These are phyloP conservation scores for Pachyuromys duprasi DNA, from an alignment of 2,797 vertebrate species.

Conservation along the genomic window DNA sequence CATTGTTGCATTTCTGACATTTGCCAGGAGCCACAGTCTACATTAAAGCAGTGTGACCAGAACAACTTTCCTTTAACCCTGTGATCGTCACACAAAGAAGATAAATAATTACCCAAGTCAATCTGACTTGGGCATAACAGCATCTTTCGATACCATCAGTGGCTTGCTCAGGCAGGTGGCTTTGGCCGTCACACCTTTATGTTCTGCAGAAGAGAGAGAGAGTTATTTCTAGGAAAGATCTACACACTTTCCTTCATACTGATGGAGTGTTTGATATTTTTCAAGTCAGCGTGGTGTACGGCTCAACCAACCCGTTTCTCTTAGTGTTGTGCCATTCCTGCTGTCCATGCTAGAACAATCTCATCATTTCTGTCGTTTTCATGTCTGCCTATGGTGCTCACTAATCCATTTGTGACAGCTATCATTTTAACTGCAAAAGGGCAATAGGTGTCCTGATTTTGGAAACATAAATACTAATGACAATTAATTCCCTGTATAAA, in stretches of 20 bases:
- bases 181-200: neutral
- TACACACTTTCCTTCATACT: constrained; percentile 20
- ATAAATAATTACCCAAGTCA: neutral
- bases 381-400: constrained; percentile 27
- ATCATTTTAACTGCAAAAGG: constrained; percentile 68
- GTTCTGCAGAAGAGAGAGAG: neutral
- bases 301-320: constrained; percentile 36
- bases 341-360: neutral
- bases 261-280: constrained; percentile 42
- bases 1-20: neutral
- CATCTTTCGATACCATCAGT: neutral
- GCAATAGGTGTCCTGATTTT: constrained; percentile 56
- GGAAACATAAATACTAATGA: constrained; percentile 65
- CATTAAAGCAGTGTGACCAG: constrained; percentile 3
- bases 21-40: constrained; percentile 10
- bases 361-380: constrained; percentile 35
- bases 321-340: neutral
- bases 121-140: neutral
- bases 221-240: constrained; percentile 14
- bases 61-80: neutral
- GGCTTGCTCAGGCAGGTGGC: neutral
- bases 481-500: constrained; percentile 57
- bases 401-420: constrained; percentile 61
- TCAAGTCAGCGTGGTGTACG: constrained; percentile 3
- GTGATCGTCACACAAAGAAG: neutral